Conservation (phyloP, 2,113 vertebrate species). For the Chroicocephalus ridibundus region DNA sequence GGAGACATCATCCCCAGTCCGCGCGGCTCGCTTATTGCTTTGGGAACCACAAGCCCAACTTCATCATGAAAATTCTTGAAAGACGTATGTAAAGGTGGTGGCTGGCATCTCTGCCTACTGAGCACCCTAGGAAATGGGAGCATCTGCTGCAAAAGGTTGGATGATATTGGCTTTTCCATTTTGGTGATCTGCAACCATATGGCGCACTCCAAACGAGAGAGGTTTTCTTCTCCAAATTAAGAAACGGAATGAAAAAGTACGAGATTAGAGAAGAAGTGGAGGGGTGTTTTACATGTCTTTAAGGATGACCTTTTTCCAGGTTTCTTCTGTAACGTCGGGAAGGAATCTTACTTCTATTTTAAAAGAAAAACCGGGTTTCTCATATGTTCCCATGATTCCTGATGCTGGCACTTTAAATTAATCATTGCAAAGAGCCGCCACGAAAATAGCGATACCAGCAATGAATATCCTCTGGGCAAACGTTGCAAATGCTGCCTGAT, state of each 20-base stretch:
- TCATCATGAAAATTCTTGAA: neutral
- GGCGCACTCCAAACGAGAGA: neutral
- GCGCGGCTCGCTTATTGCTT: neutral
- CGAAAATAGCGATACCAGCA: neutral
- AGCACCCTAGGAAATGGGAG: neutral
- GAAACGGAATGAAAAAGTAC: neutral
- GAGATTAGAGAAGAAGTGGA: neutral
- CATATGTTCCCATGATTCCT: constrained; percentile 32
- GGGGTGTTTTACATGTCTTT: neutral
- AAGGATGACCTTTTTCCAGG: constrained; percentile 27
- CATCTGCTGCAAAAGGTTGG: constrained; percentile 27
- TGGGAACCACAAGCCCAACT: neutral
- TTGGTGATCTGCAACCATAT: constrained; percentile 8
- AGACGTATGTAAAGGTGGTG: neutral
- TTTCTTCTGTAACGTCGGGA: rapidly evolving
- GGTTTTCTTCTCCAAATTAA: constrained; percentile 20
- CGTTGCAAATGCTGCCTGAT: neutral
- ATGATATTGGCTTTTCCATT: neutral
- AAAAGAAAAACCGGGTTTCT: constrained; percentile 9
- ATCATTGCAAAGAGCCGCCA: constrained; percentile 6
- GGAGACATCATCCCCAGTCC: neutral
- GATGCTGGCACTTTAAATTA: constrained; percentile 44
- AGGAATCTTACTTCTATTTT: constrained; percentile 43
- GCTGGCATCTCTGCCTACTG: neutral
- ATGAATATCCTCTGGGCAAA: constrained; percentile 42